Base-by-base conservation (phyloP, 1,140 invertebrate genomes). In the Temnothorax curvispinosus region DNA sequence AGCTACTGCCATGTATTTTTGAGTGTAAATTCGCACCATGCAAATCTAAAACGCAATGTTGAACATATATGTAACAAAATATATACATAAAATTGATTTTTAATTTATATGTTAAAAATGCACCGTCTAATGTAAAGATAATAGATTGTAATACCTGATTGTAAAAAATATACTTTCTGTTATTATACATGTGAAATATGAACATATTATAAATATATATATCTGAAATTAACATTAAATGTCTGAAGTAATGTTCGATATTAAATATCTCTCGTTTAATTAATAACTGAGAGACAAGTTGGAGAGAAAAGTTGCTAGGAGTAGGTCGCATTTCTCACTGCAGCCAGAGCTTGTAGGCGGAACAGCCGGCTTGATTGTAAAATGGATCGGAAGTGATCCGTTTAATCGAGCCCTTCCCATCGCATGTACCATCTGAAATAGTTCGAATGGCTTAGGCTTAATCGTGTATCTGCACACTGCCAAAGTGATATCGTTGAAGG, bases 391-490 rank as follows among this genome's bases (percentile, higher is more conserved):
- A 77, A 90, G 87, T 64, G 87, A 91, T 89, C 84, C 78, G 80
- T 92, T 92, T 89, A 90, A 89, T 91, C 89, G 89, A 74, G 90
- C 75, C 87, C 90, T 87, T 67, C 80, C 91, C 87, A 88, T 87
- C 77, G 86, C 85, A 69, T 89, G 91, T 89, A 91, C 89, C 84
- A 64, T 38, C 78, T 89, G 89, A 91, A 91, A 91, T 91, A 92
- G 82, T 92, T 90, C 11, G 88, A 69, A 87, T 88, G 81, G 89
- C 88, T 92, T 92, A 87, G 78, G 88, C 82, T 86, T 86, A 87
- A 86, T 87, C 87, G 90, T 81, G 74, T 87, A 87, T 60, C 62
- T 27, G 78, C 56, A 64, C 67, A 41, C 44, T 47, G 60, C 52
- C 41, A 27, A 62, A 64, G 47, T 38, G 82, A 88, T 86, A 69